Percentiles rank a stretch among this genome's conserved stretches.
These are phyloP conservation scores for Drosophila leontia DNA, from an alignment of 1,140 invertebrate species.

Conservation along the genomic window DNA sequence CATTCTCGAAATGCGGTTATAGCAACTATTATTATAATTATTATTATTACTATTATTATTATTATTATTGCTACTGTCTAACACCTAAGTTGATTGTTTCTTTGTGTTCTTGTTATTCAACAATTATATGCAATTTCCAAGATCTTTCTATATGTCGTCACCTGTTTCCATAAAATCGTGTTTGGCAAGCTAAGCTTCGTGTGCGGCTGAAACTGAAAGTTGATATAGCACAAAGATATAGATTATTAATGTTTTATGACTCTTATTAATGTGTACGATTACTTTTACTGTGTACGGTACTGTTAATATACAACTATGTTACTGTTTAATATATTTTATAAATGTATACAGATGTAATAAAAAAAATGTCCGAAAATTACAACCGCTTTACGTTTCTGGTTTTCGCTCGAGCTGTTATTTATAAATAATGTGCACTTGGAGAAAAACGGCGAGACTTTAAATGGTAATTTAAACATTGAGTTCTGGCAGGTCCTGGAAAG, in stretches of 20 bases:
- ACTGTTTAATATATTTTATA: slow-evolving; percentile 79
- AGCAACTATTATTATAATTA: slow-evolving; percentile 12
- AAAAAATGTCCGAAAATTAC: slow-evolving; percentile 41
- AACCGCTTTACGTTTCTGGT: not conserved
- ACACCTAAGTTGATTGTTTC: slow-evolving; percentile 50
- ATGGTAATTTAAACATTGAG: not conserved
- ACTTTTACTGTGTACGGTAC: slow-evolving; percentile 72
- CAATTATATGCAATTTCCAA: slow-evolving; percentile 29
- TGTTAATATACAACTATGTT: slow-evolving; percentile 71
- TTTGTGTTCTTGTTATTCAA: slow-evolving; percentile 43
- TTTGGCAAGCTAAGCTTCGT: slow-evolving; percentile 47
- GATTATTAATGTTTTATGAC: slow-evolving; percentile 60
- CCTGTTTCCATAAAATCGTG: slow-evolving; percentile 26
- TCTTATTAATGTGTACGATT: slow-evolving; percentile 62
- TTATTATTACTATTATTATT: slow-evolving; percentile 4
- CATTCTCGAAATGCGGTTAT: slow-evolving; percentile 72
- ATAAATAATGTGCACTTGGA: not conserved
- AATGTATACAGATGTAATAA: slow-evolving; percentile 77
- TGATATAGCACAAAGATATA: slow-evolving; percentile 69
- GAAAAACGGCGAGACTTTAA: not conserved
- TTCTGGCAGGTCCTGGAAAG: not conserved
- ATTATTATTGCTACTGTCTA: slow-evolving; percentile 34
- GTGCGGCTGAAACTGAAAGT: slow-evolving; percentile 65
- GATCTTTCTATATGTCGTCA: slow-evolving; percentile 22
- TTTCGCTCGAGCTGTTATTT: not conserved